Percentiles rank a stretch among this genome's conserved stretches.
Conservation (phyloP, 2,888 invertebrate species). For the Tillus elongatus region DNA sequence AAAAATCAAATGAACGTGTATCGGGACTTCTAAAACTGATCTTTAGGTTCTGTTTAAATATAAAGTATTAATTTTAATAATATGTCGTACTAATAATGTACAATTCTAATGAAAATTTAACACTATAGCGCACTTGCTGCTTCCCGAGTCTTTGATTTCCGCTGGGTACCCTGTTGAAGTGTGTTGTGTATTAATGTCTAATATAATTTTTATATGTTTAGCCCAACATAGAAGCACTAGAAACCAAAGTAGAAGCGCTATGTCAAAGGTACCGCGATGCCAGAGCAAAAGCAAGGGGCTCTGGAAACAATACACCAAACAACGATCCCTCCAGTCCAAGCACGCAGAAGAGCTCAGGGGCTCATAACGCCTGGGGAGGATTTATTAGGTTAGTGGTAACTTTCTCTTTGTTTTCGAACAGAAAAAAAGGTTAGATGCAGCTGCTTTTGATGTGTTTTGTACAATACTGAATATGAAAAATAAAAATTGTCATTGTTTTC, state of each 20-base stretch:
- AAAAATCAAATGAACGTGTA: too few species aligned
- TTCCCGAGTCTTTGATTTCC: too few species aligned
- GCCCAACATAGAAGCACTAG: conserved; percentile 63
- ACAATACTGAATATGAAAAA: neutral
- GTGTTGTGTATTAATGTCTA: too few species aligned
- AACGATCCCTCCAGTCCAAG: conserved; percentile 31
- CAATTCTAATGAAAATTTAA: too few species aligned
- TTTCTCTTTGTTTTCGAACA: conserved; percentile 5
- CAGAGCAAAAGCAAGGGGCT: conserved; percentile 48
- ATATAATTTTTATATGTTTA: conserved; percentile 28
- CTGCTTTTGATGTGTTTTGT: too few species aligned
- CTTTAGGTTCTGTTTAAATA: too few species aligned
- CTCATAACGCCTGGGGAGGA: conserved; percentile 59
- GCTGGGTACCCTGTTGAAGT: too few species aligned
- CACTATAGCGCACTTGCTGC: too few species aligned
- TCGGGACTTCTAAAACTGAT: too few species aligned
- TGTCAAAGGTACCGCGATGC: conserved; percentile 62
- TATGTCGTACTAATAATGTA: too few species aligned
- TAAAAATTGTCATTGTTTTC: conserved; percentile 11
- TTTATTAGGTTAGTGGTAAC: conserved; percentile 48
- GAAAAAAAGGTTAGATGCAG: too few species aligned
- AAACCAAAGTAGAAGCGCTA: conserved; percentile 64
- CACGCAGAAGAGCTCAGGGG: conserved; percentile 48
- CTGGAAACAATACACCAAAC: conserved; percentile 45
- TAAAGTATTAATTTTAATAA: too few species aligned